These are phyloP conservation scores for Pseudochirops cupreus DNA, from an alignment of 2,797 vertebrate species.

Conservation along the genomic window DNA sequence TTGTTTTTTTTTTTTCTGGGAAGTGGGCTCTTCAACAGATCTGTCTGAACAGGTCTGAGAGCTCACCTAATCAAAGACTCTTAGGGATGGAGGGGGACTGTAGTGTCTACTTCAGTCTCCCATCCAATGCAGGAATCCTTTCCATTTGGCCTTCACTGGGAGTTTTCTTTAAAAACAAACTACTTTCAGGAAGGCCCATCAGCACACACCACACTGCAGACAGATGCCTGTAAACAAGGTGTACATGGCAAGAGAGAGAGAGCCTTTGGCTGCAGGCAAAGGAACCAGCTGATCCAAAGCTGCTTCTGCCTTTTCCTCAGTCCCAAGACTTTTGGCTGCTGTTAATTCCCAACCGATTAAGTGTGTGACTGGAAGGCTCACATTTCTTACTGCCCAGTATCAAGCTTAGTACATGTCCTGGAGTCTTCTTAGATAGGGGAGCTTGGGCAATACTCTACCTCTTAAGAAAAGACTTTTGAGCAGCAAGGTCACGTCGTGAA, in stretches of 20 bases:
- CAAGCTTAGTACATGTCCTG: neutral
- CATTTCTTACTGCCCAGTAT: neutral
- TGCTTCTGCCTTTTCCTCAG: neutral
- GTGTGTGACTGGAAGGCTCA: neutral
- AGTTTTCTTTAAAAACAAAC: neutral
- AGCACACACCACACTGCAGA: neutral
- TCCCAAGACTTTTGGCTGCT: neutral
- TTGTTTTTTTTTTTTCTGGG: conserved; percentile 33
- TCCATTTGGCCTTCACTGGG: neutral
- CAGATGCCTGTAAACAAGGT: neutral
- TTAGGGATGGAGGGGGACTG: neutral
- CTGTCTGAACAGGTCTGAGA: neutral
- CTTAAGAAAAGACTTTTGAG: neutral
- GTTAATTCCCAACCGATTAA: neutral
- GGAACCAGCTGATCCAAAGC: neutral
- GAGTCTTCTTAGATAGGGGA: neutral
- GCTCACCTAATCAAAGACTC: neutral
- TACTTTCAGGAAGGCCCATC: neutral
- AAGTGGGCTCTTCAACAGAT: conserved; percentile 22
- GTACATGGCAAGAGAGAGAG: neutral
- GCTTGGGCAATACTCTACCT: neutral
- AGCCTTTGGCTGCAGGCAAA: neutral
- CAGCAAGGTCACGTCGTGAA: neutral
- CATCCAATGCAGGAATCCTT: neutral
- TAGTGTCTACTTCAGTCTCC: neutral